Evolutionary conservation across 2,888 invertebrate genomes (phyloP), one percentile per base, ranked within the genome.

Genomic region (Nebria salina): DNA sequence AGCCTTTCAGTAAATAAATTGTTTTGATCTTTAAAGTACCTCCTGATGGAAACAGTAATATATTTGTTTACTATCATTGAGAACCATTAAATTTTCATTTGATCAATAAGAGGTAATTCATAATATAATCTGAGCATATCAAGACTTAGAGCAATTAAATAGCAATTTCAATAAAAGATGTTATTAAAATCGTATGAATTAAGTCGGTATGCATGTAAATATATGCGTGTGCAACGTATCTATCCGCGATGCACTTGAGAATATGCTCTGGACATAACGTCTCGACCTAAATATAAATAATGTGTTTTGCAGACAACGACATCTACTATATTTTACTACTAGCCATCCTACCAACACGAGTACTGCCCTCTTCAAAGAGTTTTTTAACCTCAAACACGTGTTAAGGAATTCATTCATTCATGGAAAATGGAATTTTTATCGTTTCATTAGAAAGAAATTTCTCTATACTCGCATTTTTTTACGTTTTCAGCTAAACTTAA

Each of bases 241-340:
- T 11, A 11, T 54, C 13, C 13, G 7, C 54, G 13, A 54, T 54
- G 54, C 54, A 54, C 54, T 54, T 54, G 54, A 54, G 54, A 54
- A 13, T 26, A 70, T 70, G 11, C 11, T 70, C 70, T 70, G 26
- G 25, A 70, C 70, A 26, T 34, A 34, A 70, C 34, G 70, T 25
- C 70, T 70, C 70, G 70, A 70, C 70, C 70, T 70, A 70, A 70
- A 70, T 70, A 70, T 70, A 34, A 70, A 70, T 70, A 70, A 70
- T 70, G 70, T 70, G 70, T 70, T 70, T 70, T 9, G 26, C 70
- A 70, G 70, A 70, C 70, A 70, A 70, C 70, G 70, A 70, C 25
- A 70, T 54, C 26, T 70, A 70, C 70, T 70, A 70, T 70, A 70
- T 70, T 25, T 70, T 54, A 54, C 54, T 54, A 54, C 54, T 8